These are phyloP conservation scores for Amphimallon solstitiale DNA, from an alignment of 2,888 invertebrate genomes.

Conservation along the genomic window DNA sequence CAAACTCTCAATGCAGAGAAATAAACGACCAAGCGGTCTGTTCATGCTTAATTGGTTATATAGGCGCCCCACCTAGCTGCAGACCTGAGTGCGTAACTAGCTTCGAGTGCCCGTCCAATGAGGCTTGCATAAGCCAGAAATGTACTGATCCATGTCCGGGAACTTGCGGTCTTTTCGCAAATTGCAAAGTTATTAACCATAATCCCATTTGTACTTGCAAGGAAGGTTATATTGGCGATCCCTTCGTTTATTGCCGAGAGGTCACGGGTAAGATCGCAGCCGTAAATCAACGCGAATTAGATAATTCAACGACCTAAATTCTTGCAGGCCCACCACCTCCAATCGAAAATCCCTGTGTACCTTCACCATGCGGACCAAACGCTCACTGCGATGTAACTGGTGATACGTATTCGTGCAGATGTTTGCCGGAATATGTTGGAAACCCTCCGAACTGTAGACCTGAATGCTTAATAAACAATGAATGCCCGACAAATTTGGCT, in stretches of 20 bases:
- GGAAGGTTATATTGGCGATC: conserved; percentile 68
- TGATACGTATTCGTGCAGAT: conserved; percentile 73
- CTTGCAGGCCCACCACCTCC: conserved; percentile 39
- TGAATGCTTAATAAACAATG: conserved; percentile 79
- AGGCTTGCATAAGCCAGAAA: conserved; percentile 77
- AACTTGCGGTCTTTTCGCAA: conserved; percentile 69
- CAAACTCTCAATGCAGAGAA: conserved; percentile 77
- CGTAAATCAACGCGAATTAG: background rate
- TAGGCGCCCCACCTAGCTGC: conserved; percentile 79
- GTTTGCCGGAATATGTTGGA: conserved; percentile 77
- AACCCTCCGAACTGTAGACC: conserved; percentile 76
- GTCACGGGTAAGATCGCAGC: conserved; percentile 8
- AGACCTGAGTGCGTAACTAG: conserved; percentile 77
- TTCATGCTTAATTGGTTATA: conserved; percentile 74
- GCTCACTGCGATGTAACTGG: conserved; percentile 68
- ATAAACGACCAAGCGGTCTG: conserved; percentile 74
- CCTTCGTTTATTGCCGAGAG: conserved; percentile 65
- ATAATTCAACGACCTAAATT: background rate
- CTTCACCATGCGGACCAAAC: conserved; percentile 76
- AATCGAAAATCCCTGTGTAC: conserved; percentile 70
- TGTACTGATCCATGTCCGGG: conserved; percentile 80
- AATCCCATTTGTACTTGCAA: conserved; percentile 71
- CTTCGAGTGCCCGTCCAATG: conserved; percentile 73
- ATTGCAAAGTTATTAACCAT: conserved; percentile 70
- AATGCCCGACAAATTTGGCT: conserved; percentile 74